phyloP scores from a whole-genome alignment of 1,140 invertebrate species.

The Penaeus japonicus region DNA sequence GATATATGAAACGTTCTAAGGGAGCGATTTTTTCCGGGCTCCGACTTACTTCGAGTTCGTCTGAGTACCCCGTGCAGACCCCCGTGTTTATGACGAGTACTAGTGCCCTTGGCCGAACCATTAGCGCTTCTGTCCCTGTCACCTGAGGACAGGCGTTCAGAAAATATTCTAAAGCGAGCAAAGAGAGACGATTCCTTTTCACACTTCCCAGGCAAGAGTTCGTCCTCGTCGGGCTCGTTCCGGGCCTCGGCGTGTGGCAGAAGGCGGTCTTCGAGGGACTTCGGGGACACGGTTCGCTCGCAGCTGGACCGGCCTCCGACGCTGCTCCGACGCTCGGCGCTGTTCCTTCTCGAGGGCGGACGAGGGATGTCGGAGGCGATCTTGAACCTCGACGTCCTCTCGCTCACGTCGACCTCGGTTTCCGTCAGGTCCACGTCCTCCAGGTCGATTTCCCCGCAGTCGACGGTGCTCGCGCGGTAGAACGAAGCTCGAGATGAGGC shows the following conservation, averaged over 20 bases:
- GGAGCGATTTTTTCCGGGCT: constrained; percentile 29
- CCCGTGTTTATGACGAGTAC: constrained; percentile 39
- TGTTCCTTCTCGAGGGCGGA: constrained; percentile 37
- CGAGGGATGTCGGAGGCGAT: constrained; percentile 66
- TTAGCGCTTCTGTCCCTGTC: constrained; percentile 38
- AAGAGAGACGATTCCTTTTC: constrained; percentile 49
- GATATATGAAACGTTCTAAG: constrained; percentile 49
- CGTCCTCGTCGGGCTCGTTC: constrained; percentile 24
- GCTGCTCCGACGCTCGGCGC: constrained; percentile 43
- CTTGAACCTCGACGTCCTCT: constrained; percentile 74
- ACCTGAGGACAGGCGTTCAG: constrained; percentile 39
- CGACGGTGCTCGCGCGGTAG: constrained; percentile 31
- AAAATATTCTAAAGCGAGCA: constrained; percentile 41
- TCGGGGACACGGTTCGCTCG: constrained; percentile 45
- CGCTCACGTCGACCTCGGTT: constrained; percentile 79
- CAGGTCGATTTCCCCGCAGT: constrained; percentile 31
- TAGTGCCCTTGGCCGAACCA: constrained; percentile 31
- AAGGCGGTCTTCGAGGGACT: constrained; percentile 40
- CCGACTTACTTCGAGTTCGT: constrained; percentile 47
- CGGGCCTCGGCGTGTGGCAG: constrained; percentile 33
- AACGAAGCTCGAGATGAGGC: constrained; percentile 36
- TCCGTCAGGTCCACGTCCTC: constrained; percentile 27
- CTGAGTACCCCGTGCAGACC: constrained; percentile 42
- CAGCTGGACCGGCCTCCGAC: constrained; percentile 25
- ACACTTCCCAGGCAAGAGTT: constrained; percentile 15